Conservation (phyloP, 2,888 invertebrate species). For the Rhamphomyia laevipes region DNA sequence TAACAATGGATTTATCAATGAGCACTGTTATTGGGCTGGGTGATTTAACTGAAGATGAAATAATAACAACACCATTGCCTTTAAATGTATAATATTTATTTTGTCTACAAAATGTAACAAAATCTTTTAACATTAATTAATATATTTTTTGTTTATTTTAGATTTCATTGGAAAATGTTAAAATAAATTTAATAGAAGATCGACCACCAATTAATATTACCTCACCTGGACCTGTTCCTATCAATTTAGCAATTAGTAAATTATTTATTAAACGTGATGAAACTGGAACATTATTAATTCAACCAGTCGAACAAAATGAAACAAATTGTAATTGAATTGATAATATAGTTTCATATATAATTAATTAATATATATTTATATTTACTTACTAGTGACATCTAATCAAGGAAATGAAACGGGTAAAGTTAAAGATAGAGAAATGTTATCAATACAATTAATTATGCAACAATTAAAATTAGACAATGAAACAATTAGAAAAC, state of each 20-base stretch:
- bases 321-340: neutral
- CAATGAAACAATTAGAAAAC: slow-evolving; percentile 51
- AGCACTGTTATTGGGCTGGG: slow-evolving; percentile 70
- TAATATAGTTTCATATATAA: slow-evolving; percentile 5
- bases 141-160: slow-evolving; percentile 25
- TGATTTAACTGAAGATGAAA: slow-evolving; percentile 81
- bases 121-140: neutral
- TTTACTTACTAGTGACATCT: neutral
- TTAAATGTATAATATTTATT: slow-evolving; percentile 60
- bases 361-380: neutral
- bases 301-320: slow-evolving; percentile 39
- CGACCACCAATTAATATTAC: slow-evolving; percentile 68
- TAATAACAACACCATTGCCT: slow-evolving; percentile 67
- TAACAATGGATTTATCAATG: slow-evolving; percentile 60
- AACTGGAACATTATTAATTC: slow-evolving; percentile 63
- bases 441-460: slow-evolving; percentile 39
- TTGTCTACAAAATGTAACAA: no score
- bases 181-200: slow-evolving; percentile 69
- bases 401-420: neutral
- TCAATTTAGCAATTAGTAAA: slow-evolving; percentile 60
- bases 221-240: slow-evolving; percentile 69
- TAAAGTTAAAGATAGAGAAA: slow-evolving; percentile 34
- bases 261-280: slow-evolving; percentile 57
- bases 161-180: slow-evolving; percentile 63
- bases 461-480: slow-evolving; percentile 45